Evolutionary conservation across 2,797 vertebrate genomes (phyloP).

Genomic region (Gila robusta): DNA sequence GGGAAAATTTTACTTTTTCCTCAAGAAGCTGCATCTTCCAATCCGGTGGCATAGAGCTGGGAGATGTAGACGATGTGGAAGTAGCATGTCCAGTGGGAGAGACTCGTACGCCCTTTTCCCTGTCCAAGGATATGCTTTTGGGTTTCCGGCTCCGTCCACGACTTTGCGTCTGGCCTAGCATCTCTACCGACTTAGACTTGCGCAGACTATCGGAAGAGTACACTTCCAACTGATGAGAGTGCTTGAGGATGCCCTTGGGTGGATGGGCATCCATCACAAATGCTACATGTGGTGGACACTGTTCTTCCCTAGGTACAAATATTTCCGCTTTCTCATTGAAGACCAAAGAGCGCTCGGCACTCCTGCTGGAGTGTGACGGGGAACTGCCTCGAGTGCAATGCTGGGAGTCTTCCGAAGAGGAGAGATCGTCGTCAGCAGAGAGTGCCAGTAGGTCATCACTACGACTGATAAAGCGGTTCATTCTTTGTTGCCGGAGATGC

Average conservation of each 20-base stretch:
- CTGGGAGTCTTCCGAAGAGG: slow-evolving; percentile 63
- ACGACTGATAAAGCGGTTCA: slow-evolving; percentile 68
- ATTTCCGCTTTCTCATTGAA: slow-evolving; percentile 81
- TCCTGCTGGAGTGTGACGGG: slow-evolving; percentile 74
- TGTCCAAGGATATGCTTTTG: slow-evolving; percentile 60
- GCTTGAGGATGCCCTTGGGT: slow-evolving; percentile 83
- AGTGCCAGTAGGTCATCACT: slow-evolving; percentile 72
- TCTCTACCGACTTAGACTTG: slow-evolving; percentile 80
- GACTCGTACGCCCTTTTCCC: slow-evolving; percentile 27
- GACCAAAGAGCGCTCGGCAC: slow-evolving; percentile 75
- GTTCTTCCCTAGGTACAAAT: slow-evolving; percentile 63
- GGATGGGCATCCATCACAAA: slow-evolving; percentile 59
- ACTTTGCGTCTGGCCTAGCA: slow-evolving; percentile 60
- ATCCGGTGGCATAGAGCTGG: slow-evolving; percentile 63
- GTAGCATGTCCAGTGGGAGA: slow-evolving; percentile 36
- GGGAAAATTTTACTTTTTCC: slow-evolving; percentile 87
- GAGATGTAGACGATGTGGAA: slow-evolving; percentile 25
- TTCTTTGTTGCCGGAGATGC: slow-evolving; percentile 33
- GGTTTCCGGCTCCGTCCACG: background rate
- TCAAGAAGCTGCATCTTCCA: slow-evolving; percentile 73
- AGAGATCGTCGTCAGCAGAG: slow-evolving; percentile 61
- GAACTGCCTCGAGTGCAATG: slow-evolving; percentile 54
- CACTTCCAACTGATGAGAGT: slow-evolving; percentile 63
- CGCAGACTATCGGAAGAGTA: slow-evolving; percentile 70
- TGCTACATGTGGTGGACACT: slow-evolving; percentile 45